A percentile compares a stretch with the other conserved stretches of the same genome.
Evolutionary conservation across 2,797 vertebrate species (phyloP).

Genomic region (Sebastes matsubarae): DNA sequence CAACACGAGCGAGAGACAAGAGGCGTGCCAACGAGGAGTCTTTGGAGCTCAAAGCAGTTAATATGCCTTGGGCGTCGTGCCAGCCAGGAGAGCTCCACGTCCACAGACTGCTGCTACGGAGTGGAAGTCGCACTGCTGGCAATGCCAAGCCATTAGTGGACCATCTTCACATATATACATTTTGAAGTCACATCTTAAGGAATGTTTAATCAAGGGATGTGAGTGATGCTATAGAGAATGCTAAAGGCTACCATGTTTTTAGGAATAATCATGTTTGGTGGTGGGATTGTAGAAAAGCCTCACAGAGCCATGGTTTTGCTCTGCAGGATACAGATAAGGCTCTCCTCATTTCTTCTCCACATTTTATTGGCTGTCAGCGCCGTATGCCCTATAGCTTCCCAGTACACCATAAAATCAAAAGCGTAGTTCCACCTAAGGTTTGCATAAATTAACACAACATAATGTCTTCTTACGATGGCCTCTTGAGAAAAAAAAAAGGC

Average conservation of each 20-base stretch:
- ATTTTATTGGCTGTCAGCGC: constrained; percentile 53
- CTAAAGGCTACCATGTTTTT: constrained; percentile 51
- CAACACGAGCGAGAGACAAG: constrained; percentile 29
- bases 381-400: constrained; percentile 28
- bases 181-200: constrained; percentile 27
- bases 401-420: constrained; percentile 33
- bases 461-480: constrained; percentile 24
- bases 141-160: constrained; percentile 21
- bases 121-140: constrained; percentile 1
- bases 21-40: constrained; percentile 41
- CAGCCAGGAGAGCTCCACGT: constrained; percentile 48
- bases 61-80: constrained; percentile 55
- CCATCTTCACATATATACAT: constrained; percentile 9
- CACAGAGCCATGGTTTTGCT: constrained; percentile 37
- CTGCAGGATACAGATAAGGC: constrained; percentile 70
- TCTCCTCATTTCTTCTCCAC: constrained; percentile 37
- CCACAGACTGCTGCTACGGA: constrained; percentile 31
- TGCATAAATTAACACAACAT: constrained; percentile 52
- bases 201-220: constrained; percentile 50
- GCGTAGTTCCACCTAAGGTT: constrained; percentile 24
- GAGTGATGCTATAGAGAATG: constrained; percentile 26
- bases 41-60: constrained; percentile 62
- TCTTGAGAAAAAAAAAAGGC: not conserved
- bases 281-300: constrained; percentile 27
- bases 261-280: constrained; percentile 49